Evolutionary conservation across 2,113 vertebrate species (phyloP).

Genomic region (Caretta caretta): DNA sequence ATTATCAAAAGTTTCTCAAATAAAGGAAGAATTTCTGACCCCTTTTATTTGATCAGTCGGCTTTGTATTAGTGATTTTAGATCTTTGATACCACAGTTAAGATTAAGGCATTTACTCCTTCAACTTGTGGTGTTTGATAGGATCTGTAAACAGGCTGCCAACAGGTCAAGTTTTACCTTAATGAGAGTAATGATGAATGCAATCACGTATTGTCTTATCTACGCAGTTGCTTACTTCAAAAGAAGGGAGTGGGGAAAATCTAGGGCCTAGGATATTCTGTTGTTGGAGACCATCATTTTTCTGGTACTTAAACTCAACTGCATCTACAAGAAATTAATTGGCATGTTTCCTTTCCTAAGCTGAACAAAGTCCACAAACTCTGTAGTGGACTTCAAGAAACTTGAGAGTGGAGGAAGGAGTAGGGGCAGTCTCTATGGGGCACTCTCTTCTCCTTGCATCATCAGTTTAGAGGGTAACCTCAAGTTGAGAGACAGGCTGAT

Average conservation of each 20-base stretch:
- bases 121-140: not conserved
- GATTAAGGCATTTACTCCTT: not conserved
- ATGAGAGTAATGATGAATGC: not conserved
- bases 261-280: not conserved
- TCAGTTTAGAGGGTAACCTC: not conserved
- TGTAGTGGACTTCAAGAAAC: not conserved
- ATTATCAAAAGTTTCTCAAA: not conserved
- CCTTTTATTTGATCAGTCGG: not conserved
- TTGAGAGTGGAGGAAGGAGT: not conserved
- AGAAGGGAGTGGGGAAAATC: not conserved
- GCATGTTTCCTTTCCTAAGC: not conserved
- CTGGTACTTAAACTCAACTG: not conserved
- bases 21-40: not conserved
- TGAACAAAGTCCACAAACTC: not conserved
- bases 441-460: not conserved
- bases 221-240: not conserved
- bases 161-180: not conserved
- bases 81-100: not conserved
- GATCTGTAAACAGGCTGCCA: not conserved
- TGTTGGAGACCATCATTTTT: not conserved
- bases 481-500: fast-evolving
- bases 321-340: not conserved
- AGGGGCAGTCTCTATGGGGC: not conserved
- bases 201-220: not conserved
- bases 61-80: not conserved